Evolutionary conservation across 2,797 vertebrate genomes (phyloP).

Genomic region (Austrolebias charrua): DNA sequence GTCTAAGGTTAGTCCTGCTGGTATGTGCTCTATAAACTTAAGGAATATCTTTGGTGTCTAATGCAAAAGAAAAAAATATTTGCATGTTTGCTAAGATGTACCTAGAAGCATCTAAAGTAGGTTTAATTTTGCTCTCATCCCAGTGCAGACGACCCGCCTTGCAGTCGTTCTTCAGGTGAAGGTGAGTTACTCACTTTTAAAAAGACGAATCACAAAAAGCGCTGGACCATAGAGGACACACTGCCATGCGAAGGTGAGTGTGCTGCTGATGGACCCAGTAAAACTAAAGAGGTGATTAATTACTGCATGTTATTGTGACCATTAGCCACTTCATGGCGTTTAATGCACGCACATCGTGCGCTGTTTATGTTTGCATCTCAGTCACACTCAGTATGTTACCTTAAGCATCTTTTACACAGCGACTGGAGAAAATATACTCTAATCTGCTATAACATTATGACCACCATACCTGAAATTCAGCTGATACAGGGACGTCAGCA

Average conservation of each 20-base stretch:
- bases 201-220: slow-evolving; percentile 73
- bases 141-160: slow-evolving; percentile 50
- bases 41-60: too few relatives aligned
- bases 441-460: not conserved
- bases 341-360: slow-evolving; percentile 41
- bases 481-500: too few relatives aligned
- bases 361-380: slow-evolving; percentile 57
- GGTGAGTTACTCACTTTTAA: slow-evolving; percentile 76
- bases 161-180: slow-evolving; percentile 70
- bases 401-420: not conserved
- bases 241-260: slow-evolving; percentile 74
- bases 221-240: slow-evolving; percentile 78
- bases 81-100: too few relatives aligned
- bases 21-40: too few relatives aligned
- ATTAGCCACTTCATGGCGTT: slow-evolving; percentile 46
- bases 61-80: too few relatives aligned
- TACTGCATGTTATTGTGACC: slow-evolving; percentile 63
- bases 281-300: slow-evolving; percentile 69
- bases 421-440: not conserved
- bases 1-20: too few relatives aligned
- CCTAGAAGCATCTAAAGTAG: too few relatives aligned
- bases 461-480: too few relatives aligned
- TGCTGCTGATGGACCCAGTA: slow-evolving; percentile 58
- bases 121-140: slow-evolving; percentile 58
- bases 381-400: slow-evolving; percentile 2